These are phyloP conservation scores for Gymnosoma rotundatum DNA, from an alignment of 2,888 invertebrate genomes.

Conservation along the genomic window DNA sequence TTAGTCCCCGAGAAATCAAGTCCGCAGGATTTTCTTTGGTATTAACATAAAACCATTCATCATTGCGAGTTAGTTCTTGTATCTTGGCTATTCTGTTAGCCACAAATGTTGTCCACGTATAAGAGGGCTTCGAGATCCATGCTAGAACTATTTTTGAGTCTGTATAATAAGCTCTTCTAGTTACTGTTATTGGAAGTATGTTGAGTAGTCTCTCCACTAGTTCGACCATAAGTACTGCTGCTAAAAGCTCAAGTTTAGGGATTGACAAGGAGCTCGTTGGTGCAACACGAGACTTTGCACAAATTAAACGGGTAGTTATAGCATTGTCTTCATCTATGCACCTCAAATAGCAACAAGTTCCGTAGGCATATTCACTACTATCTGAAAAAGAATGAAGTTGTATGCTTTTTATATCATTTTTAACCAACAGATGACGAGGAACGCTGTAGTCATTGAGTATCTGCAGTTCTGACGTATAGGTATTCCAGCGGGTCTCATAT, in stretches of 20 bases:
- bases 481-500: background rate
- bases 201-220: background rate
- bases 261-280: conserved; percentile 19
- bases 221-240: conserved; percentile 16
- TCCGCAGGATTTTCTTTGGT: conserved; percentile 32
- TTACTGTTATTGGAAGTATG: conserved; percentile 20
- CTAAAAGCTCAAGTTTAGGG: conserved; percentile 27
- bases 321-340: background rate
- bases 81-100: background rate
- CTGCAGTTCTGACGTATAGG: background rate
- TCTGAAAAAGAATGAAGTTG: conserved; percentile 5
- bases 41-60: conserved; percentile 20
- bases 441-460: background rate
- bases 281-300: conserved; percentile 25
- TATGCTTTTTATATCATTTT: background rate
- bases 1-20: conserved; percentile 6
- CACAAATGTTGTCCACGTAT: conserved; percentile 25
- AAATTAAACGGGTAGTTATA: background rate
- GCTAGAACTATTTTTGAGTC: conserved; percentile 36
- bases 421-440: background rate
- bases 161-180: background rate
- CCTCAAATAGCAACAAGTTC: background rate
- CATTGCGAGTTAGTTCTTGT: conserved; percentile 18
- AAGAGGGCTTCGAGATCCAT: conserved; percentile 29
- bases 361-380: conserved; percentile 14